Percentiles rank a stretch among this genome's conserved stretches.
phyloP scores from a whole-genome alignment of 1,140 invertebrate genomes.

The Drosophila jambulina region DNA sequence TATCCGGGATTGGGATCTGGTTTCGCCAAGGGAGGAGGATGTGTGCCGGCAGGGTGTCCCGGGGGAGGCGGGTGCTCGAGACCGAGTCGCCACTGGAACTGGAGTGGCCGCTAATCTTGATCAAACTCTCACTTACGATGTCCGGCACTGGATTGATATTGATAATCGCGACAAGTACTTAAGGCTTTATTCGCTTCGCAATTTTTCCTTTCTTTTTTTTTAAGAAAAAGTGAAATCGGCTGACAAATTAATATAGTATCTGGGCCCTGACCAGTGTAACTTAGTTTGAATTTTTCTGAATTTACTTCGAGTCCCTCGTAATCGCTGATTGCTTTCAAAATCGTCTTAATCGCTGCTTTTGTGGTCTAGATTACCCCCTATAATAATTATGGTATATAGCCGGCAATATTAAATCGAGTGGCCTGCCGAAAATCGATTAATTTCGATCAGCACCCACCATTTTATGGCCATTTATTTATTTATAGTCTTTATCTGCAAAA shows the following conservation, averaged over 20 bases:
- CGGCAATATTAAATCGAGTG: constrained; percentile 13
- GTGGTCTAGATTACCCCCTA: neutral
- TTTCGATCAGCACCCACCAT: constrained; percentile 8
- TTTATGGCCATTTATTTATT: constrained; percentile 8
- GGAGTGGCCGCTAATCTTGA: constrained; percentile 55
- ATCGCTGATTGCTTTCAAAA: neutral
- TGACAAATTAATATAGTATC: neutral
- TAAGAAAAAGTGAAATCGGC: constrained; percentile 20
- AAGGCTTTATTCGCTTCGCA: neutral
- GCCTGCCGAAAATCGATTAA: constrained; percentile 11
- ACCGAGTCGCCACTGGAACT: constrained; percentile 43
- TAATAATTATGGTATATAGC: constrained; percentile 11
- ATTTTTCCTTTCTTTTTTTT: neutral
- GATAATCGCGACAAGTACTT: constrained; percentile 33
- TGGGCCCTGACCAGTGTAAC: neutral
- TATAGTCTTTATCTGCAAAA: constrained; percentile 4
- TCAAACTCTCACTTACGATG: constrained; percentile 63
- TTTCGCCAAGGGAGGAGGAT: neutral
- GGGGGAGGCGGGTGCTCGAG: constrained; percentile 16
- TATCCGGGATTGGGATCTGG: constrained; percentile 20
- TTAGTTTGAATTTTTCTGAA: neutral
- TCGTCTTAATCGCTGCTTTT: constrained; percentile 1
- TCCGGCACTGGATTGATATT: constrained; percentile 45
- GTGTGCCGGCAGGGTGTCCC: neutral
- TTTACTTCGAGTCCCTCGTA: neutral